Conservation (phyloP, 2,888 invertebrate species). For the Spisula solida region DNA sequence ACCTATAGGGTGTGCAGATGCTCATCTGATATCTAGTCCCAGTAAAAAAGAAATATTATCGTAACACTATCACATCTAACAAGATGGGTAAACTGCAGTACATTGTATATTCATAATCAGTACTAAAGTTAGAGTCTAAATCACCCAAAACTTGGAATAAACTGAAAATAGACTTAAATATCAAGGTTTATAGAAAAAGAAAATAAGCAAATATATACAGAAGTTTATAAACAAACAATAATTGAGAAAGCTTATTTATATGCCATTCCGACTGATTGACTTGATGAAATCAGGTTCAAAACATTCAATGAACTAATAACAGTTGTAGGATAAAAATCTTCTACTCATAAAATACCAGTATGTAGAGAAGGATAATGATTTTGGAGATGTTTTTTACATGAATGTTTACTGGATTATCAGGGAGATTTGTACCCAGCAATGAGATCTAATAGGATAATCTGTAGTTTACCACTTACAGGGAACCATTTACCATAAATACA, state of each 20-base stretch:
- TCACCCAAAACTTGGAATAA: background rate
- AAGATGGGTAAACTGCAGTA: background rate
- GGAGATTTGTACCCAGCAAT: background rate
- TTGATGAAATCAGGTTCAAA: background rate
- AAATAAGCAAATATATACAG: background rate
- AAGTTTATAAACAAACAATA: background rate
- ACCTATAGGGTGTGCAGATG: too few relatives aligned
- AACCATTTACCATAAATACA: background rate
- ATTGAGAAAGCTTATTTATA: conserved; percentile 7
- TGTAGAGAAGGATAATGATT: background rate
- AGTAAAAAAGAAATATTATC: too few relatives aligned
- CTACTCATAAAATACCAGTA: background rate
- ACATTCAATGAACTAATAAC: conserved; percentile 2
- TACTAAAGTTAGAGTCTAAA: background rate
- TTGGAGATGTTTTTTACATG: background rate
- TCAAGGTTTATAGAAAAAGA: background rate
- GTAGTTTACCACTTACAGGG: too few relatives aligned
- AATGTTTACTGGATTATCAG: background rate
- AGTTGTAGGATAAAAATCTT: background rate
- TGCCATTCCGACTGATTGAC: background rate
- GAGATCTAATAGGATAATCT: background rate
- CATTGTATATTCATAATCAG: background rate
- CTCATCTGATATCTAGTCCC: too few relatives aligned
- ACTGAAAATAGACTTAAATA: background rate
- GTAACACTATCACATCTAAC: background rate